Percentiles rank a stretch among this genome's conserved stretches.
These are phyloP conservation scores for Euleptes europaea DNA, from an alignment of 2,113 vertebrate species.

Conservation along the genomic window DNA sequence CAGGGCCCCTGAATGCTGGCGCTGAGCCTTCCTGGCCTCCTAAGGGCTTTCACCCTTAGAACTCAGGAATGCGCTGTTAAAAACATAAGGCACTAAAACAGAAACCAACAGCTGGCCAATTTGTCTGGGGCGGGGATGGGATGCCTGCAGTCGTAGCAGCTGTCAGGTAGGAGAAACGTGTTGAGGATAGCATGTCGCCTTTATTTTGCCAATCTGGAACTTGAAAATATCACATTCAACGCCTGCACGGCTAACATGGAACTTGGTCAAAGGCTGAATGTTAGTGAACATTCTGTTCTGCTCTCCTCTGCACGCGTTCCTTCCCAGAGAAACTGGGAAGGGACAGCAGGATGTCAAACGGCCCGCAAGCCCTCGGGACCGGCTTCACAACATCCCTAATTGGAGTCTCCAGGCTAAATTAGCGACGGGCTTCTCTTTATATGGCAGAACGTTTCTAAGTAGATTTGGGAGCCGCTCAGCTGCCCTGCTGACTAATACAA, in stretches of 20 bases:
- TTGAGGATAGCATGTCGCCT: not conserved
- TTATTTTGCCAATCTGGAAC: no score
- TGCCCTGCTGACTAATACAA: not conserved
- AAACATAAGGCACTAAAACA: no score
- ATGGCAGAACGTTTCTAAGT: constrained; percentile 38
- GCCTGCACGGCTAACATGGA: not conserved
- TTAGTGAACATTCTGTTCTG: not conserved
- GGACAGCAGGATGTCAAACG: not conserved
- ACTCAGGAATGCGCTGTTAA: not conserved
- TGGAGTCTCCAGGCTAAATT: constrained; percentile 38
- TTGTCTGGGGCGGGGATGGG: no score
- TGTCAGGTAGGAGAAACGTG: no score
- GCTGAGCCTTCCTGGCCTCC: no score
- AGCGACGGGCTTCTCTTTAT: not conserved
- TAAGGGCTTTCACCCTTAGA: no score
- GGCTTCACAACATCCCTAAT: not conserved
- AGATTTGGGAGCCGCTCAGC: constrained; percentile 24
- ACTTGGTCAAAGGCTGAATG: not conserved
- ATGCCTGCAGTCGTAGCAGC: no score
- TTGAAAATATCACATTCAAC: not conserved
- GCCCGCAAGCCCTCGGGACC: not conserved
- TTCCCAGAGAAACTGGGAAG: not conserved
- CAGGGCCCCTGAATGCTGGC: no score
- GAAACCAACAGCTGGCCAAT: no score
- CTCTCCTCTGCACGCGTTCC: no score